Evolutionary conservation across 1,140 invertebrate species (phyloP).

Genomic region (Plutomurus gul): DNA sequence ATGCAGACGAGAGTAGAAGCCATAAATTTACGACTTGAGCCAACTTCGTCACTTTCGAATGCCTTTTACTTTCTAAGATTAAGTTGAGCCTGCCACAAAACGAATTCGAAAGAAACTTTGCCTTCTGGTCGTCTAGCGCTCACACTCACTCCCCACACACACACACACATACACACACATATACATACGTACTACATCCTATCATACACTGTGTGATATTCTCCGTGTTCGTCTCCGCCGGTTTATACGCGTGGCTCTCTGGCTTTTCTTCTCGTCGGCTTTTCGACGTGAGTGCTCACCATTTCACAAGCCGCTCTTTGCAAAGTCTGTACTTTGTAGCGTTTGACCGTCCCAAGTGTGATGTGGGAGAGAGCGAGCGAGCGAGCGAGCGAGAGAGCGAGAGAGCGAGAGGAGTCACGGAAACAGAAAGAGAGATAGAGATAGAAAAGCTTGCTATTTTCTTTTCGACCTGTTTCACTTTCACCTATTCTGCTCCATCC

Average conservation of each 20-base stretch:
- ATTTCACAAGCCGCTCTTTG: too few relatives aligned
- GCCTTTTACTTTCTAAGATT: conserved; percentile 38
- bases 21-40: conserved; percentile 46
- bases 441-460: not conserved
- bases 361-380: too few relatives aligned
- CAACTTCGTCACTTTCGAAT: conserved; percentile 51
- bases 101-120: conserved; percentile 27
- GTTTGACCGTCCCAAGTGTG: conserved; percentile 6
- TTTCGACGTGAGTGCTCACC: too few relatives aligned
- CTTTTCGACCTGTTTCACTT: conserved; percentile 4
- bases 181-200: too few relatives aligned
- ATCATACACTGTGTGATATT: too few relatives aligned
- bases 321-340: too few relatives aligned
- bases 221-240: not conserved
- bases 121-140: not conserved
- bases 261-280: too few relatives aligned
- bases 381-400: too few relatives aligned
- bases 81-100: conserved; percentile 37
- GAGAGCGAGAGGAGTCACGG: too few relatives aligned
- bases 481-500: not conserved
- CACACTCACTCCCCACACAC: not conserved
- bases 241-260: too few relatives aligned
- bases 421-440: too few relatives aligned
- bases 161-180: not conserved
- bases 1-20: not conserved